phyloP scores from a whole-genome alignment of 1,140 invertebrate species.

The Drosophila mayri region DNA sequence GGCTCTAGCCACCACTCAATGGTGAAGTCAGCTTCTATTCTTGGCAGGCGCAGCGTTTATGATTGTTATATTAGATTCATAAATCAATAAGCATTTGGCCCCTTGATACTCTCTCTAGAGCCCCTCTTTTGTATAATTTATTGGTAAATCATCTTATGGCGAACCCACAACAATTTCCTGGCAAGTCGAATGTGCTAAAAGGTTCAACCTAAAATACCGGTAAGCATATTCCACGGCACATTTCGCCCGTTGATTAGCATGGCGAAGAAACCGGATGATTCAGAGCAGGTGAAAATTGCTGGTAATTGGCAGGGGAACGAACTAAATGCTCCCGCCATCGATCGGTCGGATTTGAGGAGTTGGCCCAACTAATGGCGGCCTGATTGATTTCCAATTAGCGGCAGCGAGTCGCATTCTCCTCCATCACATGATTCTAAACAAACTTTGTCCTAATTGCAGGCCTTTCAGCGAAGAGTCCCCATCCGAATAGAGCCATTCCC shows the following conservation, averaged over 20 bases:
- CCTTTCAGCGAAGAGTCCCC: slow-evolving; percentile 25
- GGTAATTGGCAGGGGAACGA: slow-evolving; percentile 36
- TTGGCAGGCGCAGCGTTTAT: slow-evolving; percentile 11
- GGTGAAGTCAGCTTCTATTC: slow-evolving; percentile 37
- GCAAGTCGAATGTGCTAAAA: slow-evolving; percentile 46
- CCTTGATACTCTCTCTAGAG: slow-evolving; percentile 6
- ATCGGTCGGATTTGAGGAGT: slow-evolving; percentile 6
- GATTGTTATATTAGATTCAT: slow-evolving; percentile 28
- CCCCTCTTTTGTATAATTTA: slow-evolving; percentile 22
- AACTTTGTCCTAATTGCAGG: slow-evolving; percentile 76
- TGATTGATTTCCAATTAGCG: slow-evolving; percentile 80
- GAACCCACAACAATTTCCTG: slow-evolving; percentile 7
- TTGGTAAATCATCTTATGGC: slow-evolving; percentile 15
- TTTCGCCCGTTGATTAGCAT: slow-evolving; percentile 41
- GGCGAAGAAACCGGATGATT: slow-evolving; percentile 41
- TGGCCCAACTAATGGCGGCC: slow-evolving; percentile 52
- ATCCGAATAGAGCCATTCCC: slow-evolving; percentile 30
- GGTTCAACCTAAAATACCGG: slow-evolving; percentile 29
- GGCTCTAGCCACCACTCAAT: slow-evolving; percentile 26
- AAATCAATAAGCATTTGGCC: slow-evolving; percentile 32
- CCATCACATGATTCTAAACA: slow-evolving; percentile 70
- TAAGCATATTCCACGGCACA: slow-evolving; percentile 24
- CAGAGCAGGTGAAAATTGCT: slow-evolving; percentile 56
- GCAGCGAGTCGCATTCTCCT: slow-evolving; percentile 18
- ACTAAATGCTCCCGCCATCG: slow-evolving; percentile 11